Conservation (phyloP, 2,113 vertebrate species). For the Struthidea cinerea region DNA sequence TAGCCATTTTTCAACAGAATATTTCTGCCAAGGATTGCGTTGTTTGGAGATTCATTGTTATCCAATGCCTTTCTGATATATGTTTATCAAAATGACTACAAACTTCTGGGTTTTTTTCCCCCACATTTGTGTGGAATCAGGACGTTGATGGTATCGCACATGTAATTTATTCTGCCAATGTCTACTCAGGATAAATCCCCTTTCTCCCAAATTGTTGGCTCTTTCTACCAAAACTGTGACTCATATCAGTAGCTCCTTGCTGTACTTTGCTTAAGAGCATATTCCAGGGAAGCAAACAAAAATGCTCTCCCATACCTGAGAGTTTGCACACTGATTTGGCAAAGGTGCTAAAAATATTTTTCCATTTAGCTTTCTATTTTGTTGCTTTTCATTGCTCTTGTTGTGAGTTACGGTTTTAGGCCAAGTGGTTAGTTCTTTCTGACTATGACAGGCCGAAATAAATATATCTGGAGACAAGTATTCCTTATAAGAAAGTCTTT, state of each 20-base stretch:
- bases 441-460: neutral
- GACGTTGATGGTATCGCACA: rapidly evolving
- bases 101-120: neutral
- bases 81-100: neutral
- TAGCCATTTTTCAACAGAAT: neutral
- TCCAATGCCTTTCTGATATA: neutral
- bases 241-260: neutral
- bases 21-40: neutral
- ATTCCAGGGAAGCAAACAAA: neutral
- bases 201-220: neutral
- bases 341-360: neutral
- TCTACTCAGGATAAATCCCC: neutral
- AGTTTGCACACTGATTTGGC: neutral
- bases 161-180: neutral
- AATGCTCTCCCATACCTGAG: neutral
- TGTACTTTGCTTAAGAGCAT: neutral
- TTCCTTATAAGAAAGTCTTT: neutral
- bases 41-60: neutral
- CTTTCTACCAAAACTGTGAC: neutral
- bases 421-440: neutral
- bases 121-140: neutral
- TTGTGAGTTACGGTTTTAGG: neutral
- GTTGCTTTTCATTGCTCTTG: neutral
- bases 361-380: neutral
- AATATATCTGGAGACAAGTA: neutral